These are phyloP conservation scores for Zootoca vivipara DNA, from an alignment of 2,113 vertebrate species.

Conservation along the genomic window DNA sequence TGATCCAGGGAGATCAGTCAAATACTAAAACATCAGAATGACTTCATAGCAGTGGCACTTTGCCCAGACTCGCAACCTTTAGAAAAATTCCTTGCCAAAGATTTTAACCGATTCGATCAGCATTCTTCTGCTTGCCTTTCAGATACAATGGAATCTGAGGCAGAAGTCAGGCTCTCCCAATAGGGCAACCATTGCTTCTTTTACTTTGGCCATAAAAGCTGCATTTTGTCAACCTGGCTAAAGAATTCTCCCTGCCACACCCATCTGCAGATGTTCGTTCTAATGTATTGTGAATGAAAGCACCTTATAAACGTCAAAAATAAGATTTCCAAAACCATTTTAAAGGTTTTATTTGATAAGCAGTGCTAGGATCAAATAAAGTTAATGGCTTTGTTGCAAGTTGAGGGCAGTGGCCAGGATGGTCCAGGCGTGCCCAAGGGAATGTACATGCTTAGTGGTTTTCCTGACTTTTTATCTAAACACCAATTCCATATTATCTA, in stretches of 20 bases:
- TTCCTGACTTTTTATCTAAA: background rate
- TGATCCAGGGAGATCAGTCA: constrained; percentile 42
- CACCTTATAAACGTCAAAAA: constrained; percentile 26
- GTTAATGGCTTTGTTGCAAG: background rate
- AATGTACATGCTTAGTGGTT: background rate
- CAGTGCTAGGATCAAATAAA: background rate
- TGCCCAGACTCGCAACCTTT: constrained; percentile 54
- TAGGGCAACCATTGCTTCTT: background rate
- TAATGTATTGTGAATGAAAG: constrained; percentile 40
- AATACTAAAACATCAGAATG: constrained; percentile 53
- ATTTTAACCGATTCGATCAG: constrained; percentile 18
- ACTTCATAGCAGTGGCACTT: constrained; percentile 60
- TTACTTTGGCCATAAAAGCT: constrained; percentile 11
- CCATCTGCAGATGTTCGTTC: constrained; percentile 9
- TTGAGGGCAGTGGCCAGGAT: background rate
- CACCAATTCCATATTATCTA: background rate
- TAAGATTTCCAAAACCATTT: background rate
- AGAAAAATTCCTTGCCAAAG: constrained; percentile 30
- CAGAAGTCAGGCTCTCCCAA: constrained; percentile 18
- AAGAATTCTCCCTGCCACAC: constrained; percentile 27
- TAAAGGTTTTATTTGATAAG: constrained; percentile 6
- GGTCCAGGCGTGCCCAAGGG: background rate
- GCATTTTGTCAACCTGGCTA: constrained; percentile 39
- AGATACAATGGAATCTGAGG: constrained; percentile 16
- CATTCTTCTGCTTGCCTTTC: constrained; percentile 28